These are phyloP conservation scores for Zingel zingel DNA, from an alignment of 2,113 vertebrate genomes.

Conservation along the genomic window DNA sequence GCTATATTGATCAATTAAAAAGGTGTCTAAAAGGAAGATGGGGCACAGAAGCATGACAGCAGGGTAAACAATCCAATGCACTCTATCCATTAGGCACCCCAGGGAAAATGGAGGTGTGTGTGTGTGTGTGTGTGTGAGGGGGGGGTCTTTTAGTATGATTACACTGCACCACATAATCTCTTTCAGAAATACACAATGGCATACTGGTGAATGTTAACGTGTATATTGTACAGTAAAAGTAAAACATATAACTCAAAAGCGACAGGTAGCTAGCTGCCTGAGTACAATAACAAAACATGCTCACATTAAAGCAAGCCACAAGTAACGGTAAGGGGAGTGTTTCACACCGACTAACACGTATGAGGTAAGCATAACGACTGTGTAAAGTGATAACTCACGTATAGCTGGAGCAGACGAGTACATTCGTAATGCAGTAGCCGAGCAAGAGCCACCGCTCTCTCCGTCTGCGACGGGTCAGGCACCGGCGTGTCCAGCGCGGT, in stretches of 20 bases:
- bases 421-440: constrained; percentile 81
- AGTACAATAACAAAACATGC: constrained; percentile 1
- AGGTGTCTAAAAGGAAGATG: constrained; percentile 15
- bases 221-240: not conserved
- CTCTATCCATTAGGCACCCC: constrained; percentile 55
- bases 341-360: not conserved
- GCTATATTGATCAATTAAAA: constrained; percentile 43
- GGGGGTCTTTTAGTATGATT: constrained; percentile 47
- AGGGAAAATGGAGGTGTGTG: constrained; percentile 9
- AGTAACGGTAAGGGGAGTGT: constrained; percentile 27
- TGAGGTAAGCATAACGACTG: not conserved
- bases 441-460: constrained; percentile 75
- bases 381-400: constrained; percentile 75
- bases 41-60: constrained; percentile 15
- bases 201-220: not conserved
- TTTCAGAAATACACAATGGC: not conserved
- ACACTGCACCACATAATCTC: constrained; percentile 30
- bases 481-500: constrained; percentile 50
- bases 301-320: not conserved
- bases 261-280: constrained; percentile 61
- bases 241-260: not conserved
- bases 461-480: constrained; percentile 54
- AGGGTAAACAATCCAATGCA: constrained; percentile 46
- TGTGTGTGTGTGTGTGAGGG: not conserved
- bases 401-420: constrained; percentile 76